phyloP scores from a whole-genome alignment of 1,140 invertebrate species.

The Xylocopa sonorina region DNA sequence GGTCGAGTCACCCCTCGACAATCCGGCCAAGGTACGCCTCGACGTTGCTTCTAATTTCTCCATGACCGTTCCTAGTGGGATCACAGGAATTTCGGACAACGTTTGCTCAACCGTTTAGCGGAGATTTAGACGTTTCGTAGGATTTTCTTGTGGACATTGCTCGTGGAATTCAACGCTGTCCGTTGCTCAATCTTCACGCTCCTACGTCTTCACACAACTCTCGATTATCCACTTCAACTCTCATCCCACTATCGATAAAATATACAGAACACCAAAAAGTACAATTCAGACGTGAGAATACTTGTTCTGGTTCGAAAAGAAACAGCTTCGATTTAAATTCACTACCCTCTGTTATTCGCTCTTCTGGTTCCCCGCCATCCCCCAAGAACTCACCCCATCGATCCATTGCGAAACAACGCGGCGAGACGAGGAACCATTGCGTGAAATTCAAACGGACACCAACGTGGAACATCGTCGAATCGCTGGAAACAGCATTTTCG shows the following conservation, averaged over 20 bases:
- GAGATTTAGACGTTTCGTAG: background rate
- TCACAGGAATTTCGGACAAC: background rate
- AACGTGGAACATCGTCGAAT: background rate
- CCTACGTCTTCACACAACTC: no score
- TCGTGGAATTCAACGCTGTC: background rate
- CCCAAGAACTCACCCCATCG: no score
- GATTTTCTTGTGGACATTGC: background rate
- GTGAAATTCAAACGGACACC: background rate
- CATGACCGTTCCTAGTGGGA: background rate
- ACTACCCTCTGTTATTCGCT: no score
- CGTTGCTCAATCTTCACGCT: no score
- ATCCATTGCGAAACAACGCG: background rate
- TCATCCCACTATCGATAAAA: no score
- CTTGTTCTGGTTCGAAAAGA: no score
- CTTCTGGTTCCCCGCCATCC: no score
- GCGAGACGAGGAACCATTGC: background rate
- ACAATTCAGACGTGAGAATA: no score
- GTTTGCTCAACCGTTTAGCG: slow-evolving; percentile 6
- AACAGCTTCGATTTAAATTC: no score
- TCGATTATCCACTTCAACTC: no score
- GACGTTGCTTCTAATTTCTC: background rate
- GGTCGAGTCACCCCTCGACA: slow-evolving; percentile 6
- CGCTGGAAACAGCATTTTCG: background rate
- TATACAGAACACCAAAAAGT: no score
- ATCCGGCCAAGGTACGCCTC: slow-evolving; percentile 13